Evolutionary conservation across 2,113 vertebrate species (phyloP), one percentile per base, ranked within the genome.

Genomic region (Podarcis raffonei): DNA sequence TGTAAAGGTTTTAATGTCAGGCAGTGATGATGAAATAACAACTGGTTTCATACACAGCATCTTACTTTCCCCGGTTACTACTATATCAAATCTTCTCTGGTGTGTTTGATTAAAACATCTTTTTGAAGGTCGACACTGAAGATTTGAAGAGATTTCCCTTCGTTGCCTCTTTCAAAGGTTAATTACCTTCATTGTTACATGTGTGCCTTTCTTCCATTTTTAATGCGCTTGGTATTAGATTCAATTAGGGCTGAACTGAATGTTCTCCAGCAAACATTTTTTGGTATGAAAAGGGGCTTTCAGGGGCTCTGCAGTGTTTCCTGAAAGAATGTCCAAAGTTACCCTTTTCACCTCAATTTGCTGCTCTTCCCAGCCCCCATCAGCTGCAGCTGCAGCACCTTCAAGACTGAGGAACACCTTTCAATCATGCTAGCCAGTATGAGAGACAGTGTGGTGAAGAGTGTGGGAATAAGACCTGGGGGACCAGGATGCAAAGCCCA

Each of bases 111-210:
- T 69, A 87, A 87, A 87, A 69, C 62, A 80, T 71, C 39, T 80
- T 80, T 69, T 80, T 80, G 77, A 53, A 87, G 65, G 76, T 87
- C 65, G 80, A n/a, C 65, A 71, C 71, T 80, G 65, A 87, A 69
- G 85, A 71, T 80, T 35, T 71, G 39, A 80, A 80, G 65, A 87
- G 39, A 79, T 71, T 87, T 87, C 76, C 76, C 84, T 35, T 62
- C 12, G 42, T 48, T 35, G 22, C 53, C 27, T 80, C n/a, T 87
- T 80, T 66, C 76, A 79, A 68, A 86, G 85, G 75, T 86, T 86
- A 86, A 86, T 86, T 80, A 80, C 39, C 66, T 87, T 69, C 76
- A 80, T 87, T 87, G 66, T 71, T 80, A 57, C 76, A 37, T 35
- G 20, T 80, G 37, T 79, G 39, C 35, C 22, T 80, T 86, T 79